Evolutionary conservation across 2,113 vertebrate genomes (phyloP).

Genomic region (Salvator merianae): DNA sequence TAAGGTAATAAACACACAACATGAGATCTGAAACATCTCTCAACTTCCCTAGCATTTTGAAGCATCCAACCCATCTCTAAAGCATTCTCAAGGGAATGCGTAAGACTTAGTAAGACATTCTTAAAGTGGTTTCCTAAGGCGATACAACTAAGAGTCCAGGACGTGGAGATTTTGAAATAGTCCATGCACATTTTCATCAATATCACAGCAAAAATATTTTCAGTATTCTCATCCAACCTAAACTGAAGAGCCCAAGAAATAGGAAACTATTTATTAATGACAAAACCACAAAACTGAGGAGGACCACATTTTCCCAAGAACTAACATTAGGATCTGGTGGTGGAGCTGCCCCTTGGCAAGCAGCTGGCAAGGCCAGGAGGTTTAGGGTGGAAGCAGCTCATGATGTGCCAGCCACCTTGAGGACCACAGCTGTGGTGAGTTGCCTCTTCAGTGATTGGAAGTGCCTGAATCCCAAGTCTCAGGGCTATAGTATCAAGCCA

Average conservation of each 20-base stretch:
- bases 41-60: not conserved
- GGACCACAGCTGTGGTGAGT: too few species aligned
- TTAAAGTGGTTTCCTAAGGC: not conserved
- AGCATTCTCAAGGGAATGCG: conserved; percentile 8
- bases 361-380: too few species aligned
- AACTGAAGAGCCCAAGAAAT: not conserved
- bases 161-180: not conserved
- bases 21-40: not conserved
- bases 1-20: conserved; percentile 19
- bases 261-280: not conserved
- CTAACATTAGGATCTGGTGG: not conserved
- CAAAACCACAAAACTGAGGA: too few species aligned
- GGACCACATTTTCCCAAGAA: not conserved
- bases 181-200: not conserved
- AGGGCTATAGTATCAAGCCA: too few species aligned
- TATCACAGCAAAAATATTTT: not conserved
- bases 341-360: too few species aligned
- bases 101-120: not conserved
- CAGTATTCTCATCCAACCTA: not conserved
- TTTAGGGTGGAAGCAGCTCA: too few species aligned
- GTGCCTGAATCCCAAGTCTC: too few species aligned
- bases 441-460: too few species aligned
- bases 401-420: too few species aligned
- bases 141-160: not conserved
- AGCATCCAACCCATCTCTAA: not conserved